These are phyloP conservation scores for Leucozona laternaria DNA, from an alignment of 2,888 invertebrate species.

Conservation along the genomic window DNA sequence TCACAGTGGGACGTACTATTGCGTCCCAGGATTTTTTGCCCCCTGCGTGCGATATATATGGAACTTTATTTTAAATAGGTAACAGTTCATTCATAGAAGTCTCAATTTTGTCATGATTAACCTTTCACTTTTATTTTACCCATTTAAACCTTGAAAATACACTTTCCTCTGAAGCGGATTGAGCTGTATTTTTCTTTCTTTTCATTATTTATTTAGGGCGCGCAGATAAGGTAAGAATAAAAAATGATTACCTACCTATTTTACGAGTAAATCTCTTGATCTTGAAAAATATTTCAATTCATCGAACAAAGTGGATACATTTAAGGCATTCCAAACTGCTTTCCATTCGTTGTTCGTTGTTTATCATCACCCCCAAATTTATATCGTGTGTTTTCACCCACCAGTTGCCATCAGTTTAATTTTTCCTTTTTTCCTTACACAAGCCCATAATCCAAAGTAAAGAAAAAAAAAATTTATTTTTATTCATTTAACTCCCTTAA, in stretches of 20 bases:
- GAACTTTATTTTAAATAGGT: no score
- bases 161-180: not conserved
- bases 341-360: not conserved
- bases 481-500: slow-evolving; percentile 43
- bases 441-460: not conserved
- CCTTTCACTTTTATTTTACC: not conserved
- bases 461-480: not conserved
- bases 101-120: not conserved
- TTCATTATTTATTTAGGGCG: not conserved
- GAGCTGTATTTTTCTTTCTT: not conserved
- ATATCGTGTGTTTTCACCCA: not conserved
- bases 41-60: no score
- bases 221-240: not conserved
- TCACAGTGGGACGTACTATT: no score
- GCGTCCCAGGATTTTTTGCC: no score
- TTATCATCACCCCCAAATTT: not conserved
- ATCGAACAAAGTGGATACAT: slow-evolving; percentile 12
- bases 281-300: slow-evolving; percentile 9
- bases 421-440: not conserved
- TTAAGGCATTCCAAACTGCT: not conserved
- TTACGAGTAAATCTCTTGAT: slow-evolving; percentile 9
- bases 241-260: not conserved
- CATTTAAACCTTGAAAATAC: not conserved
- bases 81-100: no score
- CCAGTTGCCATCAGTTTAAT: slow-evolving; percentile 17